Base-by-base conservation (phyloP, 2,113 vertebrate genomes). In the Sterrhoptilus dennistouni region DNA sequence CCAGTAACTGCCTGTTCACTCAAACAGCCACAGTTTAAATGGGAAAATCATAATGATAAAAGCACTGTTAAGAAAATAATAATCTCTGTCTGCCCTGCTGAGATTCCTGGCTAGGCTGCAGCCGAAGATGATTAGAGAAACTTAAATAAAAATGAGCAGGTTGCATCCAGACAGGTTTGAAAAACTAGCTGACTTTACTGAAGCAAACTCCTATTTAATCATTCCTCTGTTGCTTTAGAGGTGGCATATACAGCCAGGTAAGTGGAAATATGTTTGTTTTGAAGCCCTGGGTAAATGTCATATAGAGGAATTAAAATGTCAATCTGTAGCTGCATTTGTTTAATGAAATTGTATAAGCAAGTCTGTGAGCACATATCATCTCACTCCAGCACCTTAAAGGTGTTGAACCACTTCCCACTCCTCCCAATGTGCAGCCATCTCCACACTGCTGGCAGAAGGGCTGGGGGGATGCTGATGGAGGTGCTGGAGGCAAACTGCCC, bases 301-400 rank as follows among this genome's bases (percentile, higher is more conserved):
- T 79, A 61, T 56, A 78, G 49, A 79, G 49, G 65, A 95, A 96
- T 85, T 89, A 84, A 84, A 90, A 85, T 87, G 84, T 87, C 87
- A 87, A 25, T 91, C 78, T 91, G 70, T 79, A 78, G 65, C 76
- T 93, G 74, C 84, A 82, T 95, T 89, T 94, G 61, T 84, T 93
- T 85, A 91, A 89, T 71, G 56, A 72, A 80, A 89, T 57, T 90
- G 38, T 78, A 66, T 89, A 91, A 93, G 74, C 40, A 83, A 59
- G 61, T 40, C 65, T 93, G 56, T 71, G 35, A 93, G 36, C 70
- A 44, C 52, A 57, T 44, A 92, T 79, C 47, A 71, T 66, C 49
- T 78, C 33, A 45, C 29, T 63, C 2, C 1, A 85, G 49, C 2
- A 1, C 60, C 44, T 92, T 64, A 29, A 88, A 95, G 53, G 40